Evolutionary conservation across 2,113 vertebrate genomes (phyloP), one percentile per base, ranked within the genome.

Genomic region (Syrmaticus mikado): DNA sequence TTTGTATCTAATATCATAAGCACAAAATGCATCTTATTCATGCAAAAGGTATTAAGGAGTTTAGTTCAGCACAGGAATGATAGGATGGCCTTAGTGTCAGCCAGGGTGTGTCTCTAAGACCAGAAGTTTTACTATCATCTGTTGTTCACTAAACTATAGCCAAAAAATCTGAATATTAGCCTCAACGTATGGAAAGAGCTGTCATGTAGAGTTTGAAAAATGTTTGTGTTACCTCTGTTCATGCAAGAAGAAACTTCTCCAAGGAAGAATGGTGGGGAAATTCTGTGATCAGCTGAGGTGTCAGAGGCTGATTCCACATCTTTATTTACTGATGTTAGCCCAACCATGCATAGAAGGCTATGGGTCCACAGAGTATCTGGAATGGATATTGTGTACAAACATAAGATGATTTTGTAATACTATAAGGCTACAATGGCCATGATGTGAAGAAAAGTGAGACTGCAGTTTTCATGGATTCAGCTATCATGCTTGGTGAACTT

Each of bases 391-490:
- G 17, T 38, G 45, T 34, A 25, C 53, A 43, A 4, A 3, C 46
- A 21, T 11, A 50, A 75, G 86, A 72, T 46, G 82, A 24, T 45
- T 55, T 32, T 94, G 86, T 34, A 28, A 22, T 20, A 4, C 84
- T 61, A 32, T 40, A 85, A 3, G 73, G 75, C 79, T 81, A 68
- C 38, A 80, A n/a, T 66, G 52, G 72, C 38, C 85, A 41, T 83
- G 67, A 65, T 77, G 74, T 36, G n/a, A 79, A 60, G 93, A 78
- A 93, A 85, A 91, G 71, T 76, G 90, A 89, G 55, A 40, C 36
- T 52, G 64, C 62, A 24, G 48, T 87, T 93, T 94, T 94, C 83
- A 45, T 15, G 20, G 48, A 38, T 77, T 92, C 67, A 16, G 87
- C 57, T 34, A 9, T 43, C 18, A 12, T 28, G 68, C 46, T 67